Base-by-base conservation (phyloP, 2,888 invertebrate species). In the Liopterus haemorrhoidalis region DNA sequence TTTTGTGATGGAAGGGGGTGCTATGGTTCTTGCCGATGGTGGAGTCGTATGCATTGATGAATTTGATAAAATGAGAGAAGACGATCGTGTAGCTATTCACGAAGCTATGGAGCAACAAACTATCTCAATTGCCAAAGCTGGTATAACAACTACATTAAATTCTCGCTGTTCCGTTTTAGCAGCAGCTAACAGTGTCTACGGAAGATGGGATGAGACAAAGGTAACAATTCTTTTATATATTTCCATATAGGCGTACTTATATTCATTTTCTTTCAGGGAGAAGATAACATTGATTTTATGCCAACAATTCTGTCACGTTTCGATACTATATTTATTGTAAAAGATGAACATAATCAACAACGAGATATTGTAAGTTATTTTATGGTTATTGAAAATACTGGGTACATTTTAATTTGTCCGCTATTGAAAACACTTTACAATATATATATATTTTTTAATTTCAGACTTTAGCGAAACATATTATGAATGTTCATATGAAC, bases 71-170 rank as follows among this genome's bases (percentile, higher is more conserved):
- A 99, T 99, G 99, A 78, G 92, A 41, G 97, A 99, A 68, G 97
- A 99, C 64, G 99, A 99, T 69, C 76, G 97, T 53, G 99, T 99
- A 5, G 97, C 97, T 28, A 99, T 99, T 63, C 99, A 99, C 68
- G 99, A 99, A 71, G 99, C 99, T 16, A 99, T 99, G 99, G 99
- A 99, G 65, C 99, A 99, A 63, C 99, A 99, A 70, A 99, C 99
- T 2, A 99, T 99, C 61, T 97, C 96, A 1, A 95, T 99, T 55
- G 97, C 99, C 2, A 99, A 99, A 74, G 99, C 99, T 48, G 99
- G 97, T 9, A 99, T 99, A 52, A 99, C 97, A 1, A 97, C 99
- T 0, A 99, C 97, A 0, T 70, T 99, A 41, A 99, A 99, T 69
- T 95, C 97, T 0, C 81, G 99, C 4, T 99, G 99, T 67, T 95